Base-by-base conservation (phyloP, 2,888 invertebrate species). In the Tinea semifulvella region DNA sequence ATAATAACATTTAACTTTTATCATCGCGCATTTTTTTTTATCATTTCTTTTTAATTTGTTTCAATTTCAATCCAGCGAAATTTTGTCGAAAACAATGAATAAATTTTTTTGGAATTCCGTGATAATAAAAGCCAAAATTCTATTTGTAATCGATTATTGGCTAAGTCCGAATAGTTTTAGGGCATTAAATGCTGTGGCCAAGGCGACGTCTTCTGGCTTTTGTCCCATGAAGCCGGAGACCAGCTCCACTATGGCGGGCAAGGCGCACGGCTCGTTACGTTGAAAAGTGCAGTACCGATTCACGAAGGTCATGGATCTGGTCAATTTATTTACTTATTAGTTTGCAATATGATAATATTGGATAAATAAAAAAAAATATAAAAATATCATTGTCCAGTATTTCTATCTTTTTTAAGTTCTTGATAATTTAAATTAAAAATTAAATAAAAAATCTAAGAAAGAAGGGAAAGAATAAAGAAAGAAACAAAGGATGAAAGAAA, bases 241-340 rank as follows among this genome's bases (percentile, higher is more conserved):
- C 85, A 97, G 88, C 74, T 97, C 97, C 38, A 96, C 92, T 44
- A 95, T 90, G 35, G 94, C 94, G 7, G 96, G 94, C 53, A 97
- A 76, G 36, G 95, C 92, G 72, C 96, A 96, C 0, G 97, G 97
- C 77, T 97, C 97, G 73, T 97, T 97, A 55, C 97, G 86, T 77
- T 96, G 95, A 81, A 96, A 96, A 50, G 95, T 94, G 75, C 96
- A 96, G 76, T 96, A 95, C 53, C 95, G 86, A 65, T 92, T 90
- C 58, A 93, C 83, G 72, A 91, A 92, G 53, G 85, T 89, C 83
- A 89, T 85, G 26, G 92, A 92, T 63, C 89, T 89, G 66, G n/a
- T n/a, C n/a, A n/a, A n/a, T n/a, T n/a, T n/a, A n/a, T n/a, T n/a
- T n/a, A n/a, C n/a, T n/a, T n/a, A n/a, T n/a, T n/a, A n/a, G n/a